Base-by-base conservation (phyloP, 2,888 invertebrate genomes). In the Heliconius cydno region DNA sequence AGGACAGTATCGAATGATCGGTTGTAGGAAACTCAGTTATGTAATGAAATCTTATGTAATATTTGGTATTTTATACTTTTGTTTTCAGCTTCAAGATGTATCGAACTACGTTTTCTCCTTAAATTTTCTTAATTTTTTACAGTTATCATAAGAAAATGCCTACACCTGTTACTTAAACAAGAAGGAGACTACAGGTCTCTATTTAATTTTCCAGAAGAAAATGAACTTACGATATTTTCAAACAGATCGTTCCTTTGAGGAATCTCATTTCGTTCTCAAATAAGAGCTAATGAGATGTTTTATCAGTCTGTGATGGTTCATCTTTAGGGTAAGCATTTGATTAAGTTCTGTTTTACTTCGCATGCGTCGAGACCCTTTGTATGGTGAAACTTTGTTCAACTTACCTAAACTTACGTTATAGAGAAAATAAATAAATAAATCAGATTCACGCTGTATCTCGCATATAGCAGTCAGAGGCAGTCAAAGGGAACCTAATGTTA, bases 221-320 rank as follows among this genome's bases (percentile, higher is more conserved):
- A 28, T 5, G 6, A 28, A 57, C 1, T 68, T 70, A 71, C 30
- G 19, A 22, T 73, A 73, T 60, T 73, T 73, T 60, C 34, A 25
- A 70, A 28, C 7, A 70, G 25, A 41, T 28, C 25, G 30, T 46
- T 30, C 34, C 63, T n/a, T 41, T 46, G 63, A 30, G 65, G 41
- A n/a, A 28, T 77, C 60, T 71, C 46, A 72, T 78, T 72, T 72
- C 34, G 46, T 34, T 65, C 66, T 72, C 72, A 77, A 77, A 28
- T 77, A 70, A 65, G n/a, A 65, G 5, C 46, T 78, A 72, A 72
- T 71, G 46, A 72, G 65, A 65, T 63, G 65, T 34, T 77, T 71
- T 71, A 77, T 34, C 12, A 34, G 71, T 52, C 34, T 72, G 70
- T 77, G 71, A 77, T 46, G 70, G 65, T 22, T 63, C 71, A 65